These are phyloP conservation scores for Apistogramma diplotaenia DNA, from an alignment of 2,113 vertebrate genomes.

Conservation along the genomic window DNA sequence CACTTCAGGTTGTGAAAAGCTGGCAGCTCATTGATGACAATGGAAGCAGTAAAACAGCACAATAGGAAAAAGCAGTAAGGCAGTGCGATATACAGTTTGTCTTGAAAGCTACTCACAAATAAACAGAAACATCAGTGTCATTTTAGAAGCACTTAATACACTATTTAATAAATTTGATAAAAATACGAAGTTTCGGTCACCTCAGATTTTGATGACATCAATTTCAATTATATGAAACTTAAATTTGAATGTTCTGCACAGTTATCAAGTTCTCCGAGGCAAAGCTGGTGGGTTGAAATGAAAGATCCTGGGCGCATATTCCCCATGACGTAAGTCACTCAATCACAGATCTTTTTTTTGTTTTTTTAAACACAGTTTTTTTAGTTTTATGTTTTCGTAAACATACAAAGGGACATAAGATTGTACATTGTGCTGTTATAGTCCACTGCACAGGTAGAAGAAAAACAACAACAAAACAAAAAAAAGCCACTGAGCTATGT, in stretches of 20 bases:
- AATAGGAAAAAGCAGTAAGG: background rate
- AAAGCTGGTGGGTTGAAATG: constrained; percentile 71
- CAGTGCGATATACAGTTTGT: background rate
- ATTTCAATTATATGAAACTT: background rate
- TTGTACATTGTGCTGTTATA: too few relatives aligned
- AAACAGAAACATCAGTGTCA: background rate
- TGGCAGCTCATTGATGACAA: background rate
- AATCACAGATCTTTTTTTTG: too few relatives aligned
- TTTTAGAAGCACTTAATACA: background rate
- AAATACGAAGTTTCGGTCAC: background rate
- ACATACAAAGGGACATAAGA: too few relatives aligned
- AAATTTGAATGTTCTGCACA: constrained; percentile 24
- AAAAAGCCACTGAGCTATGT: too few relatives aligned
- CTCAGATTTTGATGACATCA: background rate
- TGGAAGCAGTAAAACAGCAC: background rate
- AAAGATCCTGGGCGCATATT: constrained; percentile 17
- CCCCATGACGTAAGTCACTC: constrained; percentile 59
- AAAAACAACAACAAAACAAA: too few relatives aligned
- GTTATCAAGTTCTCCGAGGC: background rate
- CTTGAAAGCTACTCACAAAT: background rate
- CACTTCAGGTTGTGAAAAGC: background rate
- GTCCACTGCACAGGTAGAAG: too few relatives aligned
- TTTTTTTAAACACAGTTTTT: too few relatives aligned
- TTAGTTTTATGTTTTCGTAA: too few relatives aligned
- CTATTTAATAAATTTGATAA: background rate